Base-by-base conservation (phyloP, 2,888 invertebrate genomes). In the Morpho helenor region DNA sequence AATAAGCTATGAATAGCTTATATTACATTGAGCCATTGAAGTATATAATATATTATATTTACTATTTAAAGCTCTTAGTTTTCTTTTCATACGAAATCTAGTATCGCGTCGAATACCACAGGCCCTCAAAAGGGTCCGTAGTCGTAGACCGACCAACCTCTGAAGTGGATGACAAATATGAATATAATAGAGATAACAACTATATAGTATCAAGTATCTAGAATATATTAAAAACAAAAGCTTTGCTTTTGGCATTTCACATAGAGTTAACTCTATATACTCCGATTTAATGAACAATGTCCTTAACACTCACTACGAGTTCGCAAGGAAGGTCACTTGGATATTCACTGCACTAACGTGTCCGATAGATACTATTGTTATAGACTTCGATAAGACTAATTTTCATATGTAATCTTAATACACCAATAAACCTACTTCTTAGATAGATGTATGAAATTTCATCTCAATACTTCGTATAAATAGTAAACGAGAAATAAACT, bases 31-130 rank as follows among this genome's bases (percentile, higher is more conserved):
- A 90, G 89, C 89, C 80, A 80, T 82, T 82, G 86, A 87, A 88
- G 83, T 88, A 82, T 84, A 84, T 84, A 81, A 77, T 81, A 84
- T 82, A 82, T 83, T 81, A 84, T 82, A 84, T 82, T 87, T 79
- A 82, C 90, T 91, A 91, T 89, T 91, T 91, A 91, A 91, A 91
- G 91, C 91, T 91, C 91, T 91, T 90, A 91, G 84, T 84, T 87
- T 86, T 88, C 84, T 82, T 86, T 62, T 79, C 66, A 80, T 79
- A 81, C 87, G 83, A 87, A 78, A 76, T 74, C 76, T 82, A 80
- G 69, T 73, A 77, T 76, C 86, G 85, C 87, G 80, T 78, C 72
- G 76, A 83, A 82, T 82, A 83, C 79, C 84, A 65, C 82, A 77
- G 72, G 77, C 79, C 80, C 72, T 61, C 60, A 49, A 59, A 61